Evolutionary conservation across 1,140 invertebrate species (phyloP).

Genomic region (Dendroctonus valens): DNA sequence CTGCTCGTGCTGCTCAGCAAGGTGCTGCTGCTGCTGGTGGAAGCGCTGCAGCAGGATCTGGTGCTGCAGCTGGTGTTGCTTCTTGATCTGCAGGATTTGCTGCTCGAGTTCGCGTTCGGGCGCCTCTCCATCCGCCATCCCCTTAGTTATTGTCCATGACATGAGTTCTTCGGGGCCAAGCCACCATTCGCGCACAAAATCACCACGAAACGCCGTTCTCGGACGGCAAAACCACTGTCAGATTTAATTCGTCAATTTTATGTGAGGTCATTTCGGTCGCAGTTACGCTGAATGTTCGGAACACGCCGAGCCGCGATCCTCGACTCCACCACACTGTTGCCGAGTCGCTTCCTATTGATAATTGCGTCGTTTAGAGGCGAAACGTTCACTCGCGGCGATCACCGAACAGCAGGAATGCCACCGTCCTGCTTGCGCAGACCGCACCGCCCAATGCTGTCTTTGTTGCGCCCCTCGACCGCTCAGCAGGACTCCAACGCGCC

Average conservation of each 20-base stretch:
- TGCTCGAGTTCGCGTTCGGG: constrained; percentile 50
- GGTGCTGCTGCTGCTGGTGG: constrained; percentile 67
- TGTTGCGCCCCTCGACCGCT: constrained; percentile 7
- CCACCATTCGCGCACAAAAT: constrained; percentile 22
- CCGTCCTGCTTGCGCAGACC: neutral
- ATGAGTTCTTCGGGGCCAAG: constrained; percentile 23
- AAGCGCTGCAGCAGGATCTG: constrained; percentile 68
- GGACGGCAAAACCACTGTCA: constrained; percentile 37
- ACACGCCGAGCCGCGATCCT: constrained; percentile 23
- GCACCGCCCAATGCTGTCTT: neutral
- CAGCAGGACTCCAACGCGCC: neutral
- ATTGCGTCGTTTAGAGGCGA: constrained; percentile 2
- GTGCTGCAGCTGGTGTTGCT: constrained; percentile 72
- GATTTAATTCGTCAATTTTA: constrained; percentile 45
- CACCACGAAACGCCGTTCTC: constrained; percentile 31
- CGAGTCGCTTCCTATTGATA: constrained; percentile 34
- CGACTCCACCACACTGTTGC: constrained; percentile 34
- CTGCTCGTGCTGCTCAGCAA: constrained; percentile 70
- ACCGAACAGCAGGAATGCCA: neutral
- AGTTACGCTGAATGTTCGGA: constrained; percentile 43
- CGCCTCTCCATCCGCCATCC: constrained; percentile 49
- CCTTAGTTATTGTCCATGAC: constrained; percentile 37
- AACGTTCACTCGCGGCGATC: neutral
- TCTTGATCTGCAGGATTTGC: constrained; percentile 60
- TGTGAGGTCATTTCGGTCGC: constrained; percentile 49